Base-by-base conservation (phyloP, 1,140 invertebrate species). In the Lepidostoma basale region DNA sequence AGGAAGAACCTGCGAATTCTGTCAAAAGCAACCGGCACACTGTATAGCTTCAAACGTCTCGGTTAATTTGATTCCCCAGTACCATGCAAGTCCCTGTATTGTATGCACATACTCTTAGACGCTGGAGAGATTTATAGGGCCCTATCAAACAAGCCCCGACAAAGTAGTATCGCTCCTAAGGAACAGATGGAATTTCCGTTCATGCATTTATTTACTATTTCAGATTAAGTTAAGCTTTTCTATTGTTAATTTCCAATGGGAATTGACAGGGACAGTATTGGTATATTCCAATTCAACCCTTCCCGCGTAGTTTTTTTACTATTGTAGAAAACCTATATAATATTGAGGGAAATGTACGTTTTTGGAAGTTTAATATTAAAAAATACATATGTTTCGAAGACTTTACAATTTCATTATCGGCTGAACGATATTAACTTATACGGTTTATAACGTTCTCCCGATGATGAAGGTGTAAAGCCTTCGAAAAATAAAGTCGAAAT, bases 181-280 rank as follows among this genome's bases (percentile, higher is more conserved):
- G 39, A 62, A 20, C 62, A 58, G 68, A 60, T 69, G 68, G 52
- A 23, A 63, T 40, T 39, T 26, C 28, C 39, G 25, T 14, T 33
- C 49, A 26, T 70, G 63, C 63, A 70, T 66, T 66, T 70, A 62
- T 66, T 70, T 70, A 62, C 62, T 22, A 22, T 62, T 62, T 66
- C 44, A 54, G 63, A 64, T 69, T 69, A 25, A 39, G 52, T 49
- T 67, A 67, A 67, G 67, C 49, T 49, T 42, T 30, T 16, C 54
- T 36, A 56, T 54, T 66, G 56, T 67, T 63, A 70, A 70, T 70
- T 70, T 70, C 63, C 68, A 45, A 42, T 62, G 68, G 44, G 68
- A 10, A 22, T 18, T n/a, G 42, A 39, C 47, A 33, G 39, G 47
- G 45, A 47, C 14, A 9, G 12, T 9, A 3, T 22, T 26, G 33